Conservation (phyloP, 2,888 invertebrate genomes). For the Theristus sp. region DNA sequence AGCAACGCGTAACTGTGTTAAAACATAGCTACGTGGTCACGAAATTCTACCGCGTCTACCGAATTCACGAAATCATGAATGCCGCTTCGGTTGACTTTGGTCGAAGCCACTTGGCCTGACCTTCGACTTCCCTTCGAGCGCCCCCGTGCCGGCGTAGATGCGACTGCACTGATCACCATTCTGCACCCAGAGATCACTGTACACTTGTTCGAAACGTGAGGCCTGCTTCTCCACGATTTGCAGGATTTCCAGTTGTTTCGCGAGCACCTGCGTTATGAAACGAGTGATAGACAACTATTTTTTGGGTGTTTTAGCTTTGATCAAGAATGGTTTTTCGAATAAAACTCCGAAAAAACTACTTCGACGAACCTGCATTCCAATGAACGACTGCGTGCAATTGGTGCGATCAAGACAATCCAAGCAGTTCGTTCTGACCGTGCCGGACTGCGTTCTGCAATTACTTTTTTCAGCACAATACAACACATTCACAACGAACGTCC, state of each 20-base stretch:
- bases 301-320: not conserved
- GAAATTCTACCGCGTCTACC: too few species aligned
- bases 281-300: slow-evolving; percentile 16
- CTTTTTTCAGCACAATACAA: too few species aligned
- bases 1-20: too few species aligned
- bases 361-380: slow-evolving; percentile 41
- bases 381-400: slow-evolving; percentile 86
- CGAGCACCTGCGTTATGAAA: slow-evolving; percentile 35
- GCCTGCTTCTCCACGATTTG: slow-evolving; percentile 64
- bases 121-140: slow-evolving; percentile 62
- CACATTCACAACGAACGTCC: too few species aligned
- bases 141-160: slow-evolving; percentile 98
- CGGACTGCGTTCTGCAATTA: slow-evolving; percentile 61
- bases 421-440: slow-evolving; percentile 84
- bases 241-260: slow-evolving; percentile 38
- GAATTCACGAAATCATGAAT: too few species aligned
- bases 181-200: slow-evolving; percentile 72
- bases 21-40: too few species aligned
- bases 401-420: slow-evolving; percentile 94
- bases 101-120: too few species aligned
- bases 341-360: not conserved
- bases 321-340: not conserved
- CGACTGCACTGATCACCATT: slow-evolving; percentile 98
- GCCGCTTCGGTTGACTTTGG: too few species aligned
- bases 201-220: slow-evolving; percentile 37